phyloP scores from a whole-genome alignment of 2,113 vertebrate genomes.

The Apaloderma vittatum region DNA sequence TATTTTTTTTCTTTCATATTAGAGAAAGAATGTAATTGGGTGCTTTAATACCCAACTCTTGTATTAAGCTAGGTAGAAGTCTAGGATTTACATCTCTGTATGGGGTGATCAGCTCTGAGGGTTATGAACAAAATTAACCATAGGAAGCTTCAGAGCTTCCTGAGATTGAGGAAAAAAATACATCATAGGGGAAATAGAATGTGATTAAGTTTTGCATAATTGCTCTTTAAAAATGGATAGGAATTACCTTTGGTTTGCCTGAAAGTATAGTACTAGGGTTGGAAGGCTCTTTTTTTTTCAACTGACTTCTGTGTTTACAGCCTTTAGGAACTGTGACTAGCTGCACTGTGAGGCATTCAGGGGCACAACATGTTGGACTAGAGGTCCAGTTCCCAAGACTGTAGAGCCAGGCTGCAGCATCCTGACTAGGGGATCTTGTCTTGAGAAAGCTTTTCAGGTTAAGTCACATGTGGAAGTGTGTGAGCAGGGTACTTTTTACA shows the following conservation, averaged over 20 bases:
- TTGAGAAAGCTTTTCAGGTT: not conserved
- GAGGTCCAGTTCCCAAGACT: not conserved
- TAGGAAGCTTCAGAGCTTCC: not conserved
- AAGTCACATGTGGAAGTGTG: not conserved
- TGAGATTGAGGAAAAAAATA: accelerated
- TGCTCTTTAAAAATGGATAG: not conserved
- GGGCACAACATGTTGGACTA: not conserved
- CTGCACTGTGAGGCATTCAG: not conserved
- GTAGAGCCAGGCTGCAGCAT: not conserved
- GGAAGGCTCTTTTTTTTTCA: not conserved
- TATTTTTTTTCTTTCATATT: not conserved
- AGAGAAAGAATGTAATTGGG: not conserved
- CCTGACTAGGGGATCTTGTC: not conserved
- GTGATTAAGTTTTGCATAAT: not conserved
- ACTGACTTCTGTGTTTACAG: not conserved
- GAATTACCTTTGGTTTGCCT: not conserved
- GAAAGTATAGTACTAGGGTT: not conserved
- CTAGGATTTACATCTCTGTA: not conserved
- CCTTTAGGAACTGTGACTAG: not conserved
- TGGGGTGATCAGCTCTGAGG: not conserved
- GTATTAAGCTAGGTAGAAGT: not conserved
- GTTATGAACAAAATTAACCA: not conserved
- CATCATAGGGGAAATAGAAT: not conserved
- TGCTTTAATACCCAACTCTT: not conserved
- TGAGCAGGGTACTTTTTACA: not conserved